Evolutionary conservation across 2,113 vertebrate species (phyloP).

Genomic region (Trogon melanurus): DNA sequence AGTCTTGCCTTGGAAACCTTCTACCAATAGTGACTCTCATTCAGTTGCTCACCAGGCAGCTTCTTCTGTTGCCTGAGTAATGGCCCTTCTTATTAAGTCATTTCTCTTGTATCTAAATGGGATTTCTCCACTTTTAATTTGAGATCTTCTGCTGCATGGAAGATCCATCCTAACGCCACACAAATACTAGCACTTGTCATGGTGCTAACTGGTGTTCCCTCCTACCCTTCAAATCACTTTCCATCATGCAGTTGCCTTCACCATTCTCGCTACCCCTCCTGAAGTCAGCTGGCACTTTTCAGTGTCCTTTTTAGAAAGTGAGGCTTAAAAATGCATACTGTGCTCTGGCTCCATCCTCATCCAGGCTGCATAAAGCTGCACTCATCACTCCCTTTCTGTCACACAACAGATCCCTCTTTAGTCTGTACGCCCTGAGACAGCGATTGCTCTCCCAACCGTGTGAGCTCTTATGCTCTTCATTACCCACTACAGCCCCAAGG

Average conservation of each 20-base stretch:
- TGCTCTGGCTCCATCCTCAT: background rate
- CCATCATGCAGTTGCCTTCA: background rate
- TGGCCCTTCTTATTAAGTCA: background rate
- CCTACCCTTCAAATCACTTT: background rate
- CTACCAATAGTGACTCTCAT: background rate
- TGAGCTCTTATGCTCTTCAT: background rate
- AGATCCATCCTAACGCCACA: background rate
- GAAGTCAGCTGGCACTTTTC: background rate
- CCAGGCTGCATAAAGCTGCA: background rate
- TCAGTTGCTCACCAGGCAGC: conserved; percentile 3
- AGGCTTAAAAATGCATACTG: background rate
- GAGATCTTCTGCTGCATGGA: background rate
- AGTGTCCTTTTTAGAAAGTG: background rate
- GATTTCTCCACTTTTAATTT: conserved; percentile 2
- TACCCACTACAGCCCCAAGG: background rate
- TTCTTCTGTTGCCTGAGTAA: background rate
- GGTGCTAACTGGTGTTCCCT: background rate
- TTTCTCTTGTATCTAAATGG: conserved; percentile 15
- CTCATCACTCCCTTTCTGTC: background rate
- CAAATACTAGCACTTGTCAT: rapidly evolving
- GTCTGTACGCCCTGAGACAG: background rate
- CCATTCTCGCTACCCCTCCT: background rate
- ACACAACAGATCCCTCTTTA: background rate
- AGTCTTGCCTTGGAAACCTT: background rate
- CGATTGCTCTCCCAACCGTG: background rate